Base-by-base conservation (phyloP, 1,140 invertebrate genomes). In the Leguminivora glycinivorella region DNA sequence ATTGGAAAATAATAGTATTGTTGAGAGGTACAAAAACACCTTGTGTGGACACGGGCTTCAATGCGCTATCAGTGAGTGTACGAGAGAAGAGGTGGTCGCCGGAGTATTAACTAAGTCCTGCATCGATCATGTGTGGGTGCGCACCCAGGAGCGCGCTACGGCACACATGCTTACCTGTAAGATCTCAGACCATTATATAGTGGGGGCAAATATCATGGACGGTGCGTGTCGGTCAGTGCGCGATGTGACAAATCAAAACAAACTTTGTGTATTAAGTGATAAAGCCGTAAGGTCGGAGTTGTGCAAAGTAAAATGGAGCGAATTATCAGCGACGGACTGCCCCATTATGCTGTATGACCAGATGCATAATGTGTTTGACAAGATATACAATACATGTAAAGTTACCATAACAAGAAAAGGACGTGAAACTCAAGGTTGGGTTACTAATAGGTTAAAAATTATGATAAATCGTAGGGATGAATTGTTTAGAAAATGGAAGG, bases 91-190 rank as follows among this genome's bases (percentile, higher is more conserved):
- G 56, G 12, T 63, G 5, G 10, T 60, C 6, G 56, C 19, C 10
- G 56, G 52, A 2, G 4, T 6, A 38, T 31, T 63, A 4, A 12
- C 29, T 1, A 19, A 6, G 56, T 60, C 69, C 6, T 70, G 69
- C 17, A 70, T 70, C 12, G 69, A 70, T 24, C 69, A 70, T 24
- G 38, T 70, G 31, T 70, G 56, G 56, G 69, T 70, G 38, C 69
- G 69, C n/a, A 24, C 25, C 14, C 19, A 22, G 12, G 14, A 7
- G 6, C 12, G 24, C 34, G 19, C 56, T 0, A 31, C 29, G 5
- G 68, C 43, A 7, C 68, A 69, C 19, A 70, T 63, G 34, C 17
- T 70, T 14, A 60, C 31, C 7, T 40, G 69, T 17, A 70, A 58
- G 19, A 4, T 70, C 4, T 70, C 69, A 9, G 69, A 70, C 25